A percentile compares a stretch with the other conserved stretches of the same genome.
phyloP scores from a whole-genome alignment of 2,113 vertebrate species.

The Dissostichus mawsoni region DNA sequence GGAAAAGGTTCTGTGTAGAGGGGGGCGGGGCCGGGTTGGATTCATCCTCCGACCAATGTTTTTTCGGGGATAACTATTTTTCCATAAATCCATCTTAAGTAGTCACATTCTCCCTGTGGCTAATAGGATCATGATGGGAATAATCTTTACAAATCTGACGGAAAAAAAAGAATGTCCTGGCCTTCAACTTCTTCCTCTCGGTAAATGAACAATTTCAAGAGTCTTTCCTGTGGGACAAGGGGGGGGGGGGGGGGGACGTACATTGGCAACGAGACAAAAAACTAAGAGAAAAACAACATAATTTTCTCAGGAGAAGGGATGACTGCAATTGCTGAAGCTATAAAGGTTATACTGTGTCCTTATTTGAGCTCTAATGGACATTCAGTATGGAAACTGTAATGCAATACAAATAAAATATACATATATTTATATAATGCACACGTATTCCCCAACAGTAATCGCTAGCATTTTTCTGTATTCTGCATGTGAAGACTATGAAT shows the following conservation, averaged over 20 bases:
- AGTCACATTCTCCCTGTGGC: slow-evolving; percentile 84
- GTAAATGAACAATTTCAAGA: slow-evolving; percentile 85
- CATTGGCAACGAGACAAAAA: slow-evolving; percentile 75
- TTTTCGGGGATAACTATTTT: slow-evolving; percentile 80
- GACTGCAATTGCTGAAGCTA: slow-evolving; percentile 22
- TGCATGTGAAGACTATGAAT: slow-evolving; percentile 21
- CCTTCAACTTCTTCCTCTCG: slow-evolving; percentile 87
- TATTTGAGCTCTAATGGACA: slow-evolving; percentile 4
- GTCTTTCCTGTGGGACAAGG: slow-evolving; percentile 84
- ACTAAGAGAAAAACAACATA: slow-evolving; percentile 69
- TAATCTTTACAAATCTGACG: slow-evolving; percentile 87
- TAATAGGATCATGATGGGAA: slow-evolving; percentile 87
- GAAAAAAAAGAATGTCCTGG: slow-evolving; percentile 81
- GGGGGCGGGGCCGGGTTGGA: slow-evolving; percentile 11
- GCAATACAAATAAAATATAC: background rate
- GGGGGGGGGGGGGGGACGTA: slow-evolving; percentile 18
- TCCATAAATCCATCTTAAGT: slow-evolving; percentile 87
- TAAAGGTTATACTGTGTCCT: background rate
- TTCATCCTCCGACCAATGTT: slow-evolving; percentile 71
- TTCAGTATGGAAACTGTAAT: slow-evolving; percentile 1
- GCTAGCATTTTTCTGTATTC: background rate
- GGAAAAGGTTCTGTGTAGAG: slow-evolving; percentile 57
- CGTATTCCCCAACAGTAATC: background rate
- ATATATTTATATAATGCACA: background rate
- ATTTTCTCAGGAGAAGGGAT: slow-evolving; percentile 74